Conservation (phyloP, 2,113 vertebrate species). For the Pleuronectes platessa region DNA sequence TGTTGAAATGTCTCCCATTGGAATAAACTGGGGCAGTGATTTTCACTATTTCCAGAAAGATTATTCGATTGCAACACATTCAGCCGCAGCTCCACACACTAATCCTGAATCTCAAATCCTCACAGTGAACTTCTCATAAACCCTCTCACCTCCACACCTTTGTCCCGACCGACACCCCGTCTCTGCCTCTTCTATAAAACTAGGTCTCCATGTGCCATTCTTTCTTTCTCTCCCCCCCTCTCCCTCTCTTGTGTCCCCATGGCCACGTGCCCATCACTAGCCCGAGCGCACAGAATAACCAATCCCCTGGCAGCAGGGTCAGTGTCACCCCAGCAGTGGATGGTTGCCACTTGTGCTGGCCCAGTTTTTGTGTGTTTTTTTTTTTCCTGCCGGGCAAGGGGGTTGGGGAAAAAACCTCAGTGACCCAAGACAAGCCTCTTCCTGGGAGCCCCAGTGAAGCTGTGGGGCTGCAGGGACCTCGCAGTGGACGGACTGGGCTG, state of each 20-base stretch:
- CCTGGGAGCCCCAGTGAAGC: slow-evolving; percentile 47
- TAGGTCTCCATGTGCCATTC: slow-evolving; percentile 59
- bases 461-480: slow-evolving; percentile 29
- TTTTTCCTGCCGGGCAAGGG: slow-evolving; percentile 38
- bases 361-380: slow-evolving; percentile 32
- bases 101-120: background rate
- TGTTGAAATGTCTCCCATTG: no score
- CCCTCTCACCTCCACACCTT: background rate
- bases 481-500: slow-evolving; percentile 21
- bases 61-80: background rate
- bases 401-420: slow-evolving; percentile 53
- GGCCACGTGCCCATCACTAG: slow-evolving; percentile 67
- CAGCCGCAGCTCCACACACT: background rate
- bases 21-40: no score
- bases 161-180: background rate
- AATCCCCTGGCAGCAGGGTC: slow-evolving; percentile 53
- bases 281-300: slow-evolving; percentile 42
- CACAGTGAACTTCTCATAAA: background rate
- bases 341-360: slow-evolving; percentile 46
- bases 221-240: background rate
- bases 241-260: slow-evolving; percentile 41
- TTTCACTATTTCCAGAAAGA: no score
- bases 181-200: slow-evolving; percentile 29
- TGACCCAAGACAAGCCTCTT: slow-evolving; percentile 58
- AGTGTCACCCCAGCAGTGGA: slow-evolving; percentile 24